Evolutionary conservation across 2,797 vertebrate genomes (phyloP), one percentile per base, ranked within the genome.

Genomic region (Hybognathus amarus): DNA sequence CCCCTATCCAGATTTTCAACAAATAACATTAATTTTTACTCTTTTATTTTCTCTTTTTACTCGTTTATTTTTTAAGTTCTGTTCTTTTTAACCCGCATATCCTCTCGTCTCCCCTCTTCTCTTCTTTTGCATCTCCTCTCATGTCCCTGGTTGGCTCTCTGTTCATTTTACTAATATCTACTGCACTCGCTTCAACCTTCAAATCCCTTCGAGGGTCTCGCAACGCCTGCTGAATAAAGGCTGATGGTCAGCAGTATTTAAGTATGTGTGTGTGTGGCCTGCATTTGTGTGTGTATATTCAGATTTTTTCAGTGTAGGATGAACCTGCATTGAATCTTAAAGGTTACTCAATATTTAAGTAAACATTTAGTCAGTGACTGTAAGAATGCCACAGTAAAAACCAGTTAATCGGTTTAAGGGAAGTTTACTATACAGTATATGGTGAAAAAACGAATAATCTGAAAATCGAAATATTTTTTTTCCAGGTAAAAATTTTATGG

Each of bases 191-290:
- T 79, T 47, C 63, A 47, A 50, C 33, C 59, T 73, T 85, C 75
- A 52, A 24, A 77, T 63, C 27, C 64, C 82, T 67, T 68, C 1
- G 13, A 61, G 74, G 80, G 59, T 63, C 56, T 77, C 17, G 38
- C 38, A 63, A 6, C 9, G 36, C 50, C 36, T 47, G 18, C 61
- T 71, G 71, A 79, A 54, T 68, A 68, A 85, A 77, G 40, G 42
- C 71, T 67, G 56, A 40, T 71, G 83, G 80, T 85, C 83, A 87
- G 86, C 83, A 85, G 54, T 54, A 71, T 81, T 74, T 36, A 5
- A 27, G 54, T 71, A 7, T 66, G 71, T 73, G n/a, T 82, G n/a
- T 82, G 67, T 68, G 73, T 84, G 38, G 30, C 20, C 71, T 56
- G 47, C 71, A 54, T 54, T 74, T 86, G 47, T 42, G 52, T 80